phyloP scores from a whole-genome alignment of 2,888 invertebrate genomes.

The Hydraecia micacea region DNA sequence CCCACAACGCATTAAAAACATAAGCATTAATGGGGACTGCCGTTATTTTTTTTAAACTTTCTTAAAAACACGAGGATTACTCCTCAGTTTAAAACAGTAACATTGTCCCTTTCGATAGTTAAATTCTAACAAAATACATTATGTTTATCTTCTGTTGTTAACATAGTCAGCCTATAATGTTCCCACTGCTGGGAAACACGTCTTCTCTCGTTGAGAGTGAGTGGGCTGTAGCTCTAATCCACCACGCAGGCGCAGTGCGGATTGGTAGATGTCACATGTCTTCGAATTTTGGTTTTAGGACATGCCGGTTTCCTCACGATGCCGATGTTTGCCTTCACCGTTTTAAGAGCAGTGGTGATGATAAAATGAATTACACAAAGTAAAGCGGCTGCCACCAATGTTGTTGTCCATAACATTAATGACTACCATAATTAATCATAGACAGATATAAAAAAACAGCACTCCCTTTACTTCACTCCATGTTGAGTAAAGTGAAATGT shows the following conservation, averaged over 20 bases:
- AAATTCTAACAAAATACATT: too few species aligned
- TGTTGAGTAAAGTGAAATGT: slow-evolving; percentile 55
- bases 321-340: neutral
- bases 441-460: slow-evolving; percentile 7
- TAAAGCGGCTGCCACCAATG: neutral
- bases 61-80: too few species aligned
- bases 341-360: neutral
- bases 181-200: neutral
- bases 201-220: neutral
- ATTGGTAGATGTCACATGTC: neutral
- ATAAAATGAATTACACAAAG: neutral
- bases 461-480: slow-evolving; percentile 27
- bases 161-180: too few species aligned
- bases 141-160: too few species aligned
- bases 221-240: neutral
- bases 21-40: too few species aligned
- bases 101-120: too few species aligned
- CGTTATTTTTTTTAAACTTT: too few species aligned
- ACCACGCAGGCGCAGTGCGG: neutral
- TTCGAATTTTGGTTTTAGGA: neutral
- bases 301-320: neutral
- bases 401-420: neutral
- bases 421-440: neutral
- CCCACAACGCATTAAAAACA: too few species aligned
- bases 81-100: too few species aligned